Percentiles rank a stretch among this genome's conserved stretches.
Conservation (phyloP, 2,888 invertebrate species). For the Drosophila nr. medialis region DNA sequence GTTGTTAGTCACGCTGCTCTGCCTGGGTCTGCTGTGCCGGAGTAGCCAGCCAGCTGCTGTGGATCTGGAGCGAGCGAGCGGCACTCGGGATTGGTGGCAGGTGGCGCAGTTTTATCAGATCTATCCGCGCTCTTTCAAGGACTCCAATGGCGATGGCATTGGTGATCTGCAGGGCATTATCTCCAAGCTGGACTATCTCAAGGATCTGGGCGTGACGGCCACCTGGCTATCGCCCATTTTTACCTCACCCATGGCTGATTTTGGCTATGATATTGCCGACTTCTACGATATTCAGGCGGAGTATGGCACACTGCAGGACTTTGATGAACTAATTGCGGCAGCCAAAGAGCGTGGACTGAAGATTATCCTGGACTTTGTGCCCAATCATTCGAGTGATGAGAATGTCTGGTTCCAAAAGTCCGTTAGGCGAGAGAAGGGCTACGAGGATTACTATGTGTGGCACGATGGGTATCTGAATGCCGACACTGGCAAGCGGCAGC, state of each 20-base stretch:
- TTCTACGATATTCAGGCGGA: conserved; percentile 88
- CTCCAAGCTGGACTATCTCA: conserved; percentile 88
- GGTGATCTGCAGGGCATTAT: conserved; percentile 92
- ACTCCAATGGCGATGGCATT: conserved; percentile 92
- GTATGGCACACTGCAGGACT: conserved; percentile 90
- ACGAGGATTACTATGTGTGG: conserved; percentile 92
- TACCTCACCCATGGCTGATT: conserved; percentile 90
- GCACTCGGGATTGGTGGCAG: conserved; percentile 91
- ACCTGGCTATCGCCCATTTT: conserved; percentile 91
- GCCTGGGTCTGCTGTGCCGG: conserved; percentile 27
- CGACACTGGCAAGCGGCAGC: conserved; percentile 57
- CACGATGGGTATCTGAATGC: conserved; percentile 86
- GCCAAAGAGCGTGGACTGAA: conserved; percentile 85
- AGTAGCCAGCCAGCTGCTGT: conserved; percentile 31
- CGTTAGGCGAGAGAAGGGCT: conserved; percentile 87
- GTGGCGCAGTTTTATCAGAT: conserved; percentile 93
- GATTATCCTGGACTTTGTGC: conserved; percentile 89
- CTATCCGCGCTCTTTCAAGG: conserved; percentile 93
- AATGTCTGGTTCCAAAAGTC: conserved; percentile 94
- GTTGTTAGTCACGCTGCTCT: conserved; percentile 27
- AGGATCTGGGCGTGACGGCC: conserved; percentile 88
- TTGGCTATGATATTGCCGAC: conserved; percentile 91
- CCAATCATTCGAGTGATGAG: conserved; percentile 91
- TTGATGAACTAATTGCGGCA: conserved; percentile 87
- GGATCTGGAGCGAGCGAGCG: conserved; percentile 44